Conservation (phyloP, 1,140 invertebrate species). For the Drosophila pseudoananassae region DNA sequence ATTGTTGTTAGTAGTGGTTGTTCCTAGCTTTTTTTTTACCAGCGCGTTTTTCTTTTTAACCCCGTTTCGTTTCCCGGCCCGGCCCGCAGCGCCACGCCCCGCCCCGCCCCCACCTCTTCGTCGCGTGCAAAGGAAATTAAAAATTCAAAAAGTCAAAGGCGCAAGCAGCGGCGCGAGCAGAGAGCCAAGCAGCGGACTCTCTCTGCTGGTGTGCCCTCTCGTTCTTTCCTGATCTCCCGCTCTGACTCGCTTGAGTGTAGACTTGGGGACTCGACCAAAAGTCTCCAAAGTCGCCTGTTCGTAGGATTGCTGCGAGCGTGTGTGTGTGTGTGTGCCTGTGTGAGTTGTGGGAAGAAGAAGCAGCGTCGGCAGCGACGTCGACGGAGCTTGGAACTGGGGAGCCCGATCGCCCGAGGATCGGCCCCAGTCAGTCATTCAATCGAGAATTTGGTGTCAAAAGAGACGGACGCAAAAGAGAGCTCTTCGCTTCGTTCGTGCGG, state of each 20-base stretch:
- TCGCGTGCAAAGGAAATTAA: conserved; percentile 79
- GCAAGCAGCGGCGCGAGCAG: conserved; percentile 59
- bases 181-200: conserved; percentile 17
- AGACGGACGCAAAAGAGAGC: conserved; percentile 69
- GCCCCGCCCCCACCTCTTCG: conserved; percentile 19
- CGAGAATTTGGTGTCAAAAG: conserved; percentile 73
- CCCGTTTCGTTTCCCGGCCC: conserved; percentile 70
- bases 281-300: conserved; percentile 49
- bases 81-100: conserved; percentile 8
- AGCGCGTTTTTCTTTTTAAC: conserved; percentile 81
- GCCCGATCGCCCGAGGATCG: conserved; percentile 64
- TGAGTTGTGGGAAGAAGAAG: conserved; percentile 43
- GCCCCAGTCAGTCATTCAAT: conserved; percentile 30
- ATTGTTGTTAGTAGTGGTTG: conserved; percentile 32
- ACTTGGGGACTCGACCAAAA: conserved; percentile 59
- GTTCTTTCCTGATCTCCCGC: conserved; percentile 24
- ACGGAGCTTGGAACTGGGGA: conserved; percentile 49
- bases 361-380: conserved; percentile 47
- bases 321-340: conserved; percentile 16
- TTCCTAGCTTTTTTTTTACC: conserved; percentile 77
- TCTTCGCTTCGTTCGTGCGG: conserved; percentile 50
- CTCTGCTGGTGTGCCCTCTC: background rate
- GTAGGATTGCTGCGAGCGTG: conserved; percentile 58
- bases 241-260: conserved; percentile 44
- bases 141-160: conserved; percentile 82